Evolutionary conservation across 2,113 vertebrate species (phyloP).

Genomic region (Climacteris rufus): DNA sequence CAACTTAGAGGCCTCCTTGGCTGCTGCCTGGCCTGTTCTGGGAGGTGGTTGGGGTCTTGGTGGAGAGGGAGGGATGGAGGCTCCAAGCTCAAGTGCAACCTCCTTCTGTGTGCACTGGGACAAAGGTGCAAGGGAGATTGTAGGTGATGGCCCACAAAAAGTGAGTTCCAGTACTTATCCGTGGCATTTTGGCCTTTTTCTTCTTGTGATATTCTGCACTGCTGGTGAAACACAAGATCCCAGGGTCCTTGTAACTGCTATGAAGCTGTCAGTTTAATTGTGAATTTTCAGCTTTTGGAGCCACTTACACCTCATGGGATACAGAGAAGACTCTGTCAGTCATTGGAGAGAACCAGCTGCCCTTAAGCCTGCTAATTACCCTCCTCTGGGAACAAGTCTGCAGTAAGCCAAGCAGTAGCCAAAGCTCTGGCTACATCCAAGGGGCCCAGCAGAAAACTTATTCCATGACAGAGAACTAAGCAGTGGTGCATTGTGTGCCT

Average conservation of each 20-base stretch:
- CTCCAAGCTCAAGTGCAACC: neutral
- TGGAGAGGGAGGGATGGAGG: neutral
- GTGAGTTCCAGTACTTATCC: neutral
- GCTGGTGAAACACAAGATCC: neutral
- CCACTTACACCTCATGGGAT: neutral
- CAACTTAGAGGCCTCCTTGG: neutral
- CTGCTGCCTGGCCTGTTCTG: neutral
- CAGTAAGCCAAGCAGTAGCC: neutral
- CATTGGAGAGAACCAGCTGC: neutral
- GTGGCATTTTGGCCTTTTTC: neutral
- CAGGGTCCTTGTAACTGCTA: neutral
- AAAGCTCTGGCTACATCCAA: neutral
- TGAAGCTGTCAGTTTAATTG: neutral
- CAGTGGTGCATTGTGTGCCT: neutral
- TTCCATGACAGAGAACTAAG: neutral
- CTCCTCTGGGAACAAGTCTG: neutral
- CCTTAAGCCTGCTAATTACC: neutral
- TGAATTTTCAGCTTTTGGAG: neutral
- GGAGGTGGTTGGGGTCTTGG: rapidly evolving
- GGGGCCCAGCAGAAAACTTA: neutral
- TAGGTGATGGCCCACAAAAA: neutral
- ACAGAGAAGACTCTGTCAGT: neutral
- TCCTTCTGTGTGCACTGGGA: neutral
- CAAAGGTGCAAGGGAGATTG: neutral
- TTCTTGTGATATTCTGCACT: neutral